phyloP scores from a whole-genome alignment of 2,797 vertebrate genomes.

The Myotis vivesi region DNA sequence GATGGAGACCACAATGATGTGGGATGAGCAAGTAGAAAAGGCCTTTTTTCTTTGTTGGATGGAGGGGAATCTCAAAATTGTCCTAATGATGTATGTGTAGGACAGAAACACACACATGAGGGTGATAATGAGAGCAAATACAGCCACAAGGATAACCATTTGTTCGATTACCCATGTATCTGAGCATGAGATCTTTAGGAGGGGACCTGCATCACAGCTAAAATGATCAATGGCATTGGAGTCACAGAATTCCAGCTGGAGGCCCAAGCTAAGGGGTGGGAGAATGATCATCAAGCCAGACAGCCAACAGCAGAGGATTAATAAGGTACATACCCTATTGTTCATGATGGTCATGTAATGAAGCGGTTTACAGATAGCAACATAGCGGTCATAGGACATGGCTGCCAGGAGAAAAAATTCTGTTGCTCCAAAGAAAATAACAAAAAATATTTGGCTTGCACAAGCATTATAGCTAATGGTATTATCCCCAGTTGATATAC shows the following conservation, averaged over 20 bases:
- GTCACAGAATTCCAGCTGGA: constrained; percentile 53
- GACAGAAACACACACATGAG: constrained; percentile 5
- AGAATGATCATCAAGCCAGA: background rate
- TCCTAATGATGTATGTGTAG: constrained; percentile 24
- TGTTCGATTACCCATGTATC: constrained; percentile 37
- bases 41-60: constrained; percentile 43
- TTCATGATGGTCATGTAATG: constrained; percentile 48
- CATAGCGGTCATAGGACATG: constrained; percentile 42
- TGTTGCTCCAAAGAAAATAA: constrained; percentile 35
- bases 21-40: constrained; percentile 51
- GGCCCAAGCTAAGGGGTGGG: background rate
- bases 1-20: constrained; percentile 48
- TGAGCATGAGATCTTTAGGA: constrained; percentile 55
- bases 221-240: constrained; percentile 60
- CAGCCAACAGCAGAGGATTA: constrained; percentile 38
- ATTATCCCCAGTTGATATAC: constrained; percentile 2
- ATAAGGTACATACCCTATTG: background rate
- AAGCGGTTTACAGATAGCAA: constrained; percentile 1
- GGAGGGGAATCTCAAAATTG: constrained; percentile 45
- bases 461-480: constrained; percentile 43
- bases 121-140: constrained; percentile 42
- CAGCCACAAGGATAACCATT: constrained; percentile 27
- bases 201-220: constrained; percentile 41
- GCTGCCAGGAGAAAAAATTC: constrained; percentile 44
- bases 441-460: constrained; percentile 49